Evolutionary conservation across 2,888 invertebrate species (phyloP).

Genomic region (Argynnis bischoffii): DNA sequence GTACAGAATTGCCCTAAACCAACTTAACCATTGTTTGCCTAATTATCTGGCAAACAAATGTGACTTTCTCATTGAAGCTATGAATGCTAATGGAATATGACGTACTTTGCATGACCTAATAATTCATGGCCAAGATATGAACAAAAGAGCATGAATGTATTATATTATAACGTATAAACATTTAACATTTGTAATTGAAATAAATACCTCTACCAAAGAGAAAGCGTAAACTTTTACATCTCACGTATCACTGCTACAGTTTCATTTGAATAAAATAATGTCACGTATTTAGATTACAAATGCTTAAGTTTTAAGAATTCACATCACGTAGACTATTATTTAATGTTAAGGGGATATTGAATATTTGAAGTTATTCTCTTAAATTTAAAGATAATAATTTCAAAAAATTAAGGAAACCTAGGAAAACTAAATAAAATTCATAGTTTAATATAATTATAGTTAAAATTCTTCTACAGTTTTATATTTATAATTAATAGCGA

Average conservation of each 20-base stretch:
- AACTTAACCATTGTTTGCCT: neutral
- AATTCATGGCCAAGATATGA: slow-evolving; percentile 39
- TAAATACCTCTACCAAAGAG: neutral
- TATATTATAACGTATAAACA: neutral
- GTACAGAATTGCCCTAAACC: neutral
- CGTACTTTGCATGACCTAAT: slow-evolving; percentile 43
- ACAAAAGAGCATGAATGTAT: neutral
- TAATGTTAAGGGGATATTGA: too few relatives aligned
- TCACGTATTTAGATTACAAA: slow-evolving; percentile 1
- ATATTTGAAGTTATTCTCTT: too few relatives aligned
- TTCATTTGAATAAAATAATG: slow-evolving; percentile 8
- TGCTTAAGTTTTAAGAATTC: neutral
- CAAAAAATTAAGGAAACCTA: too few relatives aligned
- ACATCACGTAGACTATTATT: neutral
- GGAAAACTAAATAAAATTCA: too few relatives aligned
- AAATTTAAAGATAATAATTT: too few relatives aligned
- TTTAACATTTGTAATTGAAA: neutral
- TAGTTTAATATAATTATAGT: too few relatives aligned
- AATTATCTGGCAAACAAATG: slow-evolving; percentile 19
- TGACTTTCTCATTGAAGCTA: slow-evolving; percentile 31
- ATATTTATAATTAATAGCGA: too few relatives aligned
- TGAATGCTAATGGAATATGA: slow-evolving; percentile 48
- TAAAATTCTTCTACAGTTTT: too few relatives aligned
- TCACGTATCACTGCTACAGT: slow-evolving; percentile 5
- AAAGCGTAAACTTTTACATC: slow-evolving; percentile 1